Evolutionary conservation across 2,797 vertebrate genomes (phyloP), one percentile per base, ranked within the genome.

Genomic region (Hydrophis major): DNA sequence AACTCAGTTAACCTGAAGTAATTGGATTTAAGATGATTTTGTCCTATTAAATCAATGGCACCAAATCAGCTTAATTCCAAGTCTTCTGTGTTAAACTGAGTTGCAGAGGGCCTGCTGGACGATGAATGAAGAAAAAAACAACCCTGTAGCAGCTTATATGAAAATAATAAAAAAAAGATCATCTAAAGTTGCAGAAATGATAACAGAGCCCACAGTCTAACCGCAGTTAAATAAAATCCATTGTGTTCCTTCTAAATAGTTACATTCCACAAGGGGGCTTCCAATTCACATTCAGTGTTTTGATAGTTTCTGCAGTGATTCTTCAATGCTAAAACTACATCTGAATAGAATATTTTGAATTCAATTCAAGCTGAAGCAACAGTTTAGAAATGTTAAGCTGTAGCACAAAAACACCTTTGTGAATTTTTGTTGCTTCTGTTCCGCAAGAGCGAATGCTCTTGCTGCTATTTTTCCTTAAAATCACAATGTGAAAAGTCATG

Each of bases 251-350:
- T 97, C 16, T 5, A 60, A 4, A 1, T 89, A 50, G 83, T 89
- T 95, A 96, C 91, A 90, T 97, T 98, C 98, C 97, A 98, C 98
- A 97, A 98, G 97, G 97, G 97, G 97, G 97, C 97, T 98, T 97
- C 96, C 95, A 94, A 95, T 93, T 94, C 87, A 25, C 95, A 95
- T 94, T 86, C 93, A 94, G 90, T 90, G 89, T 91, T 78, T 90
- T 94, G 22, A 91, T 69, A 95, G 94, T 94, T 95, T 94, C 92
- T 87, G 86, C 57, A 83, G 91, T 83, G 63, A 61, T 91, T 96
- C 95, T 90, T 94, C 94, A 94, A 86, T 94, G 94, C 92, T 94
- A 91, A 47, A 93, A 91, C 95, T 92, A 88, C 61, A 86, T 61
- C 50, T 57, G 61, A 88, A n/a, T 28, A 10, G 66, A 66, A 60